Evolutionary conservation across 2,113 vertebrate genomes (phyloP), one percentile per base, ranked within the genome.

Genomic region (Eclectus roratus): DNA sequence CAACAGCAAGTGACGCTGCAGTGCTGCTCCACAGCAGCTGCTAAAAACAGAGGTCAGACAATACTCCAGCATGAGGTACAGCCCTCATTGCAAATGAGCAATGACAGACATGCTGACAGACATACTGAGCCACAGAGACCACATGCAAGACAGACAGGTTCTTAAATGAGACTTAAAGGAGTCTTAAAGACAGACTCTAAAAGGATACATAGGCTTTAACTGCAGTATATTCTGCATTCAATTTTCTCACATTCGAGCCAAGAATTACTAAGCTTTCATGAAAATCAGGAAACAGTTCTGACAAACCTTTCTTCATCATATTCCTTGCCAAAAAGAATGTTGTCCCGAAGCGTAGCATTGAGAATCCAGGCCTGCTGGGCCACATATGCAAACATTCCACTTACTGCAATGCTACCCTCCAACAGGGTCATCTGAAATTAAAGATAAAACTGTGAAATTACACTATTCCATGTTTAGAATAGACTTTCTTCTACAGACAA

Each of bases 321-420:
- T 14, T 98, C 98, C 93, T 98, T 99, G 85, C 99, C 99, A 89
- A 99, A 99, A 47, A 99, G 98, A 97, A 99, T 99, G 97, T 99
- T 99, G 94, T 99, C 99, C 88, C 99, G 98, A 64, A 99, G 97
- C 0, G 98, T 98, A 37, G 99, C 98, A 11, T 99, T 99, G 91
- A 99, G 98, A 95, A 99, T 99, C 99, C 99, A 99, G 91, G 99
- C 99, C 97, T 99, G 99, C 94, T 99, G 99, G 53, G 99, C 98
- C 95, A 99, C 99, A 5, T 99, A 99, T 0, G 99, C 99, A 35
- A 99, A 98, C 14, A 98, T 97, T 11, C 99, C 99, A 24, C 95
- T 98, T 13, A 99, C 97, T 3, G 99, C 98, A 50, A 99, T 98
- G 52, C 98, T 98, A 80, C 99, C 99, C 80, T 99, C 98, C 91